Base-by-base conservation (phyloP, 1,140 invertebrate genomes). In the Micrasema minimum region DNA sequence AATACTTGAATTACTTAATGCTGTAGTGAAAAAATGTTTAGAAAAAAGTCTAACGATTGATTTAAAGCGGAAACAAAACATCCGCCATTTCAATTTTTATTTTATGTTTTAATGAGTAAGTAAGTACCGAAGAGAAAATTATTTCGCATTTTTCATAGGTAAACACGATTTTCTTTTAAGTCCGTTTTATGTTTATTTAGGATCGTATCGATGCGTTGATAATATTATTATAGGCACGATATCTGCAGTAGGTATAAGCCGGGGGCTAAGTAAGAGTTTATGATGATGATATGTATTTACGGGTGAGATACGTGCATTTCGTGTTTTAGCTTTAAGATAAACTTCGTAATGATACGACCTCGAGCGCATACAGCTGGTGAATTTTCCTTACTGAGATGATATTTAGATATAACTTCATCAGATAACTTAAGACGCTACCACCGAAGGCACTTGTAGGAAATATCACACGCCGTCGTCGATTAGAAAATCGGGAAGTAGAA, bases 341-440 rank as follows among this genome's bases (percentile, higher is more conserved):
- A 59, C 55, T 59, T 41, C 11, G 37, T 20, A 20, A 59, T 41
- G 10, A 59, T 41, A 41, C 22, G 20, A 59, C 55, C 55, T 46
- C 41, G 14, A 26, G 59, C 59, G 22, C 41, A 46, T 64, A 18
- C 41, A 64, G 26, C 43, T 46, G 59, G 59, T 31, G 59, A 31
- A 64, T 64, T 64, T 64, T 64, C 59, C 59, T 31, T 64, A 64
- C 59, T 16, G 22, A 64, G 59, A 64, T 64, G 22, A 64, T 64
- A 64, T 64, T 64, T 64, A 64, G 59, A 64, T 64, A 46, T 46
- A 23, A 64, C 43, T 64, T 46, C 59, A 64, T 45, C 38, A 64
- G 59, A 64, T 64, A 64, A 64, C 43, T 64, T 35, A 64, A 62
- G 59, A 62, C 41, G 59, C 41, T 45, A 45, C 43, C 59, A 45